Conservation (phyloP, 2,113 vertebrate species). For the Ranitomeya imitator region DNA sequence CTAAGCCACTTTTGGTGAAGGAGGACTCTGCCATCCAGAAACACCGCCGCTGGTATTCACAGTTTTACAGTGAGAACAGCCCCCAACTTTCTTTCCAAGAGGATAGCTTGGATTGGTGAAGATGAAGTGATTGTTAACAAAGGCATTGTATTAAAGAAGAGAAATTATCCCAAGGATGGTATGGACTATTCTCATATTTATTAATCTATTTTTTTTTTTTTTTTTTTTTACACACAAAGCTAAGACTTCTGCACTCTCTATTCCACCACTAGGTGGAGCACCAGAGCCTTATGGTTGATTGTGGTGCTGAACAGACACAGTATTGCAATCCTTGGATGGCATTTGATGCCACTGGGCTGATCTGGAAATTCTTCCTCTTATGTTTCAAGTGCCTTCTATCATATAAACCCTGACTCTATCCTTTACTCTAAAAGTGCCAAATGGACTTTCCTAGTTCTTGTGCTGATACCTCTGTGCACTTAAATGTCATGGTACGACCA, state of each 20-base stretch:
- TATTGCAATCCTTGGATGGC: neutral
- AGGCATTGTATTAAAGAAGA: neutral
- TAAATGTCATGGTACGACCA: too few species aligned
- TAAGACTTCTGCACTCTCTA: neutral
- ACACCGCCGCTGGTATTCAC: slow-evolving; percentile 80
- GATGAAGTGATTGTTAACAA: neutral
- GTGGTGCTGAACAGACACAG: neutral
- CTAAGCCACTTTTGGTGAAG: slow-evolving; percentile 78
- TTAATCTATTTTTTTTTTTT: neutral
- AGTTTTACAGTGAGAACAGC: slow-evolving; percentile 82
- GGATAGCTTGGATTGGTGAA: slow-evolving; percentile 76
- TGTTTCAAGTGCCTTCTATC: neutral
- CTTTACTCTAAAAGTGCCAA: neutral
- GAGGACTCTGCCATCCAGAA: slow-evolving; percentile 78
- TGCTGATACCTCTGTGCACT: neutral
- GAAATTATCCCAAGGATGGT: neutral
- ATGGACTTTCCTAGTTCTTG: neutral
- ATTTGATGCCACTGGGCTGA: neutral
- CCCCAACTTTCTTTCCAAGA: slow-evolving; percentile 62
- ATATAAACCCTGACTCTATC: neutral
- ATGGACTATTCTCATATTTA: neutral
- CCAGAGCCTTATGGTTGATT: neutral
- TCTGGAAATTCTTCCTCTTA: neutral
- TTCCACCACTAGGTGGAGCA: neutral
- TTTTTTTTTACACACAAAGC: too few species aligned